phyloP scores from a whole-genome alignment of 2,888 invertebrate genomes.

The Unio delphinus region DNA sequence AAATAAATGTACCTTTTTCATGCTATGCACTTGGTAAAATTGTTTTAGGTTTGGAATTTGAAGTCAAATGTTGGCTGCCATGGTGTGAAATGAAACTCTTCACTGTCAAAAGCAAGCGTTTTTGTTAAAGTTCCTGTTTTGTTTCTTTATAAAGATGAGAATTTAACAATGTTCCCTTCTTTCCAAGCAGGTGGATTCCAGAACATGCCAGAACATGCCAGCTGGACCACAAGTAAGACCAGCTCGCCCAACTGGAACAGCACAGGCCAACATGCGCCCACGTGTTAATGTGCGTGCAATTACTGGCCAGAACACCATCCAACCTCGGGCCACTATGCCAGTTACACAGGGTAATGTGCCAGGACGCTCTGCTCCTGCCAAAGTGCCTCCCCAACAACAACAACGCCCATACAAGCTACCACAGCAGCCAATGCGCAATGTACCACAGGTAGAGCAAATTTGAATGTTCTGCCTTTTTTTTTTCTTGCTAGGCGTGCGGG shows the following conservation, averaged over 20 bases:
- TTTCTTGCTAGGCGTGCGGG: too few relatives aligned
- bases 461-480: too few relatives aligned
- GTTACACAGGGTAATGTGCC: constrained; percentile 33
- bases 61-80: too few relatives aligned
- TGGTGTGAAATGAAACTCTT: too few relatives aligned
- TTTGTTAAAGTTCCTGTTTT: too few relatives aligned
- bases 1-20: too few relatives aligned
- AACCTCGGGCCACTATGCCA: constrained; percentile 78
- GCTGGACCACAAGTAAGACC: constrained; percentile 32
- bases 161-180: too few relatives aligned
- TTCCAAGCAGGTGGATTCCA: constrained; percentile 32
- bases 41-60: too few relatives aligned
- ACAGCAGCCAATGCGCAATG: constrained; percentile 10
- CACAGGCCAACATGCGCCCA: constrained; percentile 22
- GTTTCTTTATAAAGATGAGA: too few relatives aligned
- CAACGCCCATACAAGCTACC: constrained; percentile 32
- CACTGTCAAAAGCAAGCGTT: too few relatives aligned
- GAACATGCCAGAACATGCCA: constrained; percentile 51
- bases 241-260: constrained; percentile 39
- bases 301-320: constrained; percentile 76
- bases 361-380: constrained; percentile 10
- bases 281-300: constrained; percentile 82
- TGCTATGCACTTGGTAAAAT: too few relatives aligned
- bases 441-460: too few relatives aligned
- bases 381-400: constrained; percentile 30